phyloP scores from a whole-genome alignment of 1,140 invertebrate genomes.

The Heliconius hermathena region DNA sequence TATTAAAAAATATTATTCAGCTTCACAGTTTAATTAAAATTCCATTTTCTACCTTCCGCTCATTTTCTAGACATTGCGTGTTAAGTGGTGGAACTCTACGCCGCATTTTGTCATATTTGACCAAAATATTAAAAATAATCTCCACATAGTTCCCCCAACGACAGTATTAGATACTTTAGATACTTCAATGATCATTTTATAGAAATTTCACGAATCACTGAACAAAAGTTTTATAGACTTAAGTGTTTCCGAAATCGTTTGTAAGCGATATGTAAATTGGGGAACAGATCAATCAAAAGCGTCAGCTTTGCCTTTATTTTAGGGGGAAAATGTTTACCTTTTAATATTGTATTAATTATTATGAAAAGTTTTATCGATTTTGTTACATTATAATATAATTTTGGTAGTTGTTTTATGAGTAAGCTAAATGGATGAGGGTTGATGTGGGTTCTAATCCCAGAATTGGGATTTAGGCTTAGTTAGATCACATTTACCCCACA shows the following conservation, averaged over 20 bases:
- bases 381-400: neutral
- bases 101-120: no score
- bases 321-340: constrained; percentile 9
- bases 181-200: constrained; percentile 10
- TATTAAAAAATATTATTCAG: no score
- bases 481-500: no score
- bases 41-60: no score
- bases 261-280: constrained; percentile 9
- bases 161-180: neutral
- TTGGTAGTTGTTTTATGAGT: neutral
- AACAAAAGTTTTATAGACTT: constrained; percentile 2
- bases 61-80: no score
- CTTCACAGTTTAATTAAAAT: no score
- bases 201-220: constrained; percentile 1
- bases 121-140: neutral
- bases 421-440: no score
- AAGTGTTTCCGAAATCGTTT: constrained; percentile 7
- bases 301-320: neutral
- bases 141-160: neutral
- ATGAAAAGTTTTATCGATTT: neutral
- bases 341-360: neutral
- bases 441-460: no score
- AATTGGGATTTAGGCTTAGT: no score
- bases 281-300: neutral
- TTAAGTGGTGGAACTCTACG: no score